phyloP scores from a whole-genome alignment of 2,797 vertebrate genomes.

The Luscinia megarhynchos region DNA sequence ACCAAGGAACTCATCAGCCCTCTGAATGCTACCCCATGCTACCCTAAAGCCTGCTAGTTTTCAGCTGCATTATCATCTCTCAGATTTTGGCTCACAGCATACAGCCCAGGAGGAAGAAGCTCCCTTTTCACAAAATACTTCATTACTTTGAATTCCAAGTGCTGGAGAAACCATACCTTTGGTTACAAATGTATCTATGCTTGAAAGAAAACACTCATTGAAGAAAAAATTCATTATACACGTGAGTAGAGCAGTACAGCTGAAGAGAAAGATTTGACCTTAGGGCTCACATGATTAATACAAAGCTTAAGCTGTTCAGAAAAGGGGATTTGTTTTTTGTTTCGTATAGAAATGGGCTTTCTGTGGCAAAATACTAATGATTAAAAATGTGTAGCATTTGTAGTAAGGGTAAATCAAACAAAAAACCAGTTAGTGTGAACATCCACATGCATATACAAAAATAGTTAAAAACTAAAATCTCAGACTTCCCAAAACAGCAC shows the following conservation, averaged over 20 bases:
- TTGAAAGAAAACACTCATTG: neutral
- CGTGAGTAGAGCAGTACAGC: neutral
- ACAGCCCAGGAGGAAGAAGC: neutral
- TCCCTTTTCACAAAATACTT: neutral
- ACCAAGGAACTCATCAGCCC: neutral
- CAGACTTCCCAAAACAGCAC: neutral
- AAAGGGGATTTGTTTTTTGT: neutral
- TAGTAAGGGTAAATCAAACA: neutral
- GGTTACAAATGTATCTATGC: neutral
- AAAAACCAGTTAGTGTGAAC: neutral
- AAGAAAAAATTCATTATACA: neutral
- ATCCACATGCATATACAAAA: neutral
- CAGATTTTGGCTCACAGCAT: neutral
- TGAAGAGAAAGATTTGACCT: neutral
- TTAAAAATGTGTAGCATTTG: neutral
- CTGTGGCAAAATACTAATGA: neutral
- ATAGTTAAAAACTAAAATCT: neutral
- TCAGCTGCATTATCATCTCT: neutral
- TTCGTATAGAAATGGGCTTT: neutral
- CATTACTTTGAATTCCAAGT: neutral
- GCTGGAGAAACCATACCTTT: neutral
- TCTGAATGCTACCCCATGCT: neutral
- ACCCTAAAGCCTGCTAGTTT: neutral
- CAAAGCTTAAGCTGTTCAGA: neutral
- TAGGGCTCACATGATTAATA: neutral